A percentile compares a stretch with the other conserved stretches of the same genome.
phyloP scores from a whole-genome alignment of 92 coral and sea anemone species.

The Umimayanthus chanpuru region DNA sequence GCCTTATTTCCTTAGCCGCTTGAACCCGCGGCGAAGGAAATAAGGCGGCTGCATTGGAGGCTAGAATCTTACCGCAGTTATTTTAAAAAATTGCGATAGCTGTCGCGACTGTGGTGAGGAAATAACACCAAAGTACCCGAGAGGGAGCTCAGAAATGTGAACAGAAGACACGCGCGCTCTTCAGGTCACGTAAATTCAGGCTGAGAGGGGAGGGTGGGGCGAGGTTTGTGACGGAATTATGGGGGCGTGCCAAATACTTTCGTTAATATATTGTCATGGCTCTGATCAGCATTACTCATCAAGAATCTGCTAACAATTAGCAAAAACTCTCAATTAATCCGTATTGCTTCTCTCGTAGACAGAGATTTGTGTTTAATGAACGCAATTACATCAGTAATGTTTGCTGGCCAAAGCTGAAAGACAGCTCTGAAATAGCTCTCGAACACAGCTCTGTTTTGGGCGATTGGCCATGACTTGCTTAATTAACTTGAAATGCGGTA shows the following conservation, averaged over 20 bases:
- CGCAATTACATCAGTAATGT: conserved; percentile 23
- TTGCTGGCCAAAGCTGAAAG: conserved; percentile 23
- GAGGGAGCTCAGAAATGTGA: background rate
- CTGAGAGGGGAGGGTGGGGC: background rate
- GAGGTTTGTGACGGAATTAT: no score
- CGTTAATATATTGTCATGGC: conserved; percentile 19
- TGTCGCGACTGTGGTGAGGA: background rate
- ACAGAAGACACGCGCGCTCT: background rate
- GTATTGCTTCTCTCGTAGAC: conserved; percentile 38
- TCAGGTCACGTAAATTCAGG: conserved; percentile 9
- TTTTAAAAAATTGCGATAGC: background rate
- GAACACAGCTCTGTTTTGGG: background rate
- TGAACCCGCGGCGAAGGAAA: no score
- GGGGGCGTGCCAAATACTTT: background rate
- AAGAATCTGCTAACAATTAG: conserved; percentile 31
- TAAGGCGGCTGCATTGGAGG: no score
- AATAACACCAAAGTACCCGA: no score
- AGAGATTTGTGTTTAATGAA: conserved; percentile 37
- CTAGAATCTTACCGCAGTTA: background rate
- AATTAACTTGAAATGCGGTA: conserved; percentile 37
- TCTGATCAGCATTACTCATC: conserved; percentile 25
- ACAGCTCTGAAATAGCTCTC: conserved; percentile 20
- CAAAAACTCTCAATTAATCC: conserved; percentile 24
- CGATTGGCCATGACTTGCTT: conserved; percentile 24
- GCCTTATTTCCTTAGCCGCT: no score